phyloP scores from a whole-genome alignment of 2,888 invertebrate genomes.

The Drosophila lutescens region DNA sequence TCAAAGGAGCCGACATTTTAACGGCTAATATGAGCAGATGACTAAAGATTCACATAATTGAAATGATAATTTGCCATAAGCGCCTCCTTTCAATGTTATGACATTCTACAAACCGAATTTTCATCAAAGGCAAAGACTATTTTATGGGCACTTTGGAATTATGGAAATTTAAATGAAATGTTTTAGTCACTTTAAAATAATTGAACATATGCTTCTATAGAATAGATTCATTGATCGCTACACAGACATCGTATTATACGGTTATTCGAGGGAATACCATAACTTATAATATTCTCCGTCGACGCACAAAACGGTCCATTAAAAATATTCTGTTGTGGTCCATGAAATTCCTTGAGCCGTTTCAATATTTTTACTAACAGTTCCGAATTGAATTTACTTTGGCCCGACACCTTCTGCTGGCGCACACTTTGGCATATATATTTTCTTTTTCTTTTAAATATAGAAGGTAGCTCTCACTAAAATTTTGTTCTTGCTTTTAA shows the following conservation, averaged over 20 bases:
- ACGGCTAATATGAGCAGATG: conserved; percentile 5
- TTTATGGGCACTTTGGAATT: conserved; percentile 3
- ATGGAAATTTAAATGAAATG: not conserved
- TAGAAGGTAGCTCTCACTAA: conserved; percentile 36
- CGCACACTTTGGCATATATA: conserved; percentile 15
- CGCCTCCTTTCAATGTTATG: conserved; percentile 23
- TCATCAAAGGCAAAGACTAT: conserved; percentile 4
- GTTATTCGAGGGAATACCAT: not conserved
- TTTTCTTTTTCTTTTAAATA: conserved; percentile 36
- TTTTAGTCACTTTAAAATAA: not conserved
- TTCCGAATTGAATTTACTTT: conserved; percentile 27
- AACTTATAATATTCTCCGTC: conserved; percentile 18
- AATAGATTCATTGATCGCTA: conserved; percentile 9
- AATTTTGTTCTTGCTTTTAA: conserved; percentile 27
- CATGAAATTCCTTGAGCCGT: conserved; percentile 21
- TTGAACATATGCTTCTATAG: not conserved
- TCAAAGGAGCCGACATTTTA: conserved; percentile 21
- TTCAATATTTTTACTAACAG: conserved; percentile 18
- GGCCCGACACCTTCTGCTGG: conserved; percentile 15
- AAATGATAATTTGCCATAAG: conserved; percentile 29
- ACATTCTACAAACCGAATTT: conserved; percentile 11
- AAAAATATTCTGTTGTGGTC: conserved; percentile 30
- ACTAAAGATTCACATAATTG: conserved; percentile 13
- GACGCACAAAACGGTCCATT: conserved; percentile 26
- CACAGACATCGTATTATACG: conserved; percentile 7